Evolutionary conservation across 2,797 vertebrate genomes (phyloP).

Genomic region (Enteromius anoplus): DNA sequence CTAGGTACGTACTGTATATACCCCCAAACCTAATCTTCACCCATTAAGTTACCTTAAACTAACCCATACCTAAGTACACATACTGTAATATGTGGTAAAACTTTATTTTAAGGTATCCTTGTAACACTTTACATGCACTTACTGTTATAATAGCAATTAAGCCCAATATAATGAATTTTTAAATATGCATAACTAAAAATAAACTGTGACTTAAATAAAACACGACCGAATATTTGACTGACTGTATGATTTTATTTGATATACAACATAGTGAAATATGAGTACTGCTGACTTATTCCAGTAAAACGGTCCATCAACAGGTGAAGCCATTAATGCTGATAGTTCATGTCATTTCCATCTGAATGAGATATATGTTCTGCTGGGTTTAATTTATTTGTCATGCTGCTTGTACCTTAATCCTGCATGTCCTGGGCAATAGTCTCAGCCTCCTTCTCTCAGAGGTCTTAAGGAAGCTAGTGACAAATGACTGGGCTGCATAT

Average conservation of each 20-base stretch:
- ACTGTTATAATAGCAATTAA: too few species aligned
- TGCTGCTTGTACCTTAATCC: constrained; percentile 42
- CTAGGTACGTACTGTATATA: too few species aligned
- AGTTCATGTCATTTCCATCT: constrained; percentile 39
- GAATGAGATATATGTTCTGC: constrained; percentile 35
- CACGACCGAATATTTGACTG: neutral
- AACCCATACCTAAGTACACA: neutral
- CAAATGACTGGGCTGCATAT: constrained; percentile 25
- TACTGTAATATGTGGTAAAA: neutral
- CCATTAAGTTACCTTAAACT: neutral
- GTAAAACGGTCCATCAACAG: constrained; percentile 39
- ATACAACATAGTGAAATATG: constrained; percentile 17
- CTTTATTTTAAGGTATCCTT: too few species aligned
- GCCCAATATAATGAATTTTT: too few species aligned
- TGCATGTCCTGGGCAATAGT: constrained; percentile 26
- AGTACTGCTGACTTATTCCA: constrained; percentile 7
- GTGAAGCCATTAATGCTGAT: constrained; percentile 35
- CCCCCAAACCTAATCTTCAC: neutral
- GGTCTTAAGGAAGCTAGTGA: constrained; percentile 29
- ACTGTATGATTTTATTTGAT: constrained; percentile 14
- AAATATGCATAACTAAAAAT: too few species aligned
- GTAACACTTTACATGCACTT: too few species aligned
- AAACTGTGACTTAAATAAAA: too few species aligned
- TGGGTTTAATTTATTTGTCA: constrained; percentile 22
- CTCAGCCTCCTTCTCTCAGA: constrained; percentile 23